These are phyloP conservation scores for Sceliomorpha sp. DNA, from an alignment of 2,888 invertebrate species.

Conservation along the genomic window DNA sequence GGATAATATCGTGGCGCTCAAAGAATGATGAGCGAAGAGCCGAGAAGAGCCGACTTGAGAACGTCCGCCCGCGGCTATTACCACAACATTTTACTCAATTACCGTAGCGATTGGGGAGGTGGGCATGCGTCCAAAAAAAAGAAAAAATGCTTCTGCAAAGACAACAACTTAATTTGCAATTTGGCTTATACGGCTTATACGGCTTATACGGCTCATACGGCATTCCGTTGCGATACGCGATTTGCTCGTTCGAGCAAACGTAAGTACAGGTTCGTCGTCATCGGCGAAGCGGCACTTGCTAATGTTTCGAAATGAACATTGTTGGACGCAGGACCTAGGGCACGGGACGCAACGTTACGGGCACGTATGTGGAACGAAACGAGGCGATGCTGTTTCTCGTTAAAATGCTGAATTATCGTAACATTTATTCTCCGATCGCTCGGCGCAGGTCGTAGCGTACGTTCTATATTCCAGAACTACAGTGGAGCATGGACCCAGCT, in stretches of 20 bases:
- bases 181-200: not conserved
- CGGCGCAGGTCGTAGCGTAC: slow-evolving; percentile 65
- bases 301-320: no score
- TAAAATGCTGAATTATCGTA: slow-evolving; percentile 78
- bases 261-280: no score
- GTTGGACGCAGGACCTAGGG: no score
- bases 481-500: slow-evolving; percentile 64
- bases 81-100: slow-evolving; percentile 79
- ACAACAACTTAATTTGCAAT: slow-evolving; percentile 14
- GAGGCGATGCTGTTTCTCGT: slow-evolving; percentile 62
- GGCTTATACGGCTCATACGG: no score
- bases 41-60: slow-evolving; percentile 69
- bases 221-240: no score
- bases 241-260: no score
- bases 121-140: slow-evolving; percentile 36
- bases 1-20: slow-evolving; percentile 64
- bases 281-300: no score
- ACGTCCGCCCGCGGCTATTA: slow-evolving; percentile 68
- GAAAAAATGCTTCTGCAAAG: slow-evolving; percentile 7
- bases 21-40: slow-evolving; percentile 62
- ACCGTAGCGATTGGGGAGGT: slow-evolving; percentile 73
- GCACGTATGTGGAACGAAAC: slow-evolving; percentile 6
- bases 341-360: no score
- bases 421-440: slow-evolving; percentile 71
- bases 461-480: slow-evolving; percentile 71